A percentile compares a stretch with the other conserved stretches of the same genome.
These are phyloP conservation scores for Microtus richardsoni DNA, from an alignment of 2,113 vertebrate species.

Conservation along the genomic window DNA sequence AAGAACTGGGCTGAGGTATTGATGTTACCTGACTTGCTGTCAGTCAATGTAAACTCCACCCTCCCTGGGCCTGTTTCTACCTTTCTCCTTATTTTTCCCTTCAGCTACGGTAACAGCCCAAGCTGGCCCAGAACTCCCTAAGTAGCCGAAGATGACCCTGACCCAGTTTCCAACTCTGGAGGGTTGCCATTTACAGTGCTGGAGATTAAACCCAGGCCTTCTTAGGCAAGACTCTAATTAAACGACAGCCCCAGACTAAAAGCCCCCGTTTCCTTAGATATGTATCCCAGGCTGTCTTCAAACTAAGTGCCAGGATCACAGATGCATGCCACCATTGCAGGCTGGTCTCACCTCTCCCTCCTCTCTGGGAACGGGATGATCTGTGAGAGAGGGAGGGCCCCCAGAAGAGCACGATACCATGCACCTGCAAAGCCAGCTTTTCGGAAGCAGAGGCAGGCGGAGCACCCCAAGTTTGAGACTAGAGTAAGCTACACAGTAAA, in stretches of 20 bases:
- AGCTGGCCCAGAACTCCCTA: not conserved
- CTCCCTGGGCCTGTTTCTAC: not conserved
- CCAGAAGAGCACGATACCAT: no score
- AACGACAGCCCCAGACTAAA: not conserved
- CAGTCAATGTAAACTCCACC: not conserved
- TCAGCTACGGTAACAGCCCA: not conserved
- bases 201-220: not conserved
- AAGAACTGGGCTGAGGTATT: not conserved
- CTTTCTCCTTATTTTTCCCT: not conserved
- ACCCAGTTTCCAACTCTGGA: not conserved
- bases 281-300: not conserved
- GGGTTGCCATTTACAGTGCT: not conserved
- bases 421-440: not conserved
- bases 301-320: not conserved
- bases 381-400: not conserved
- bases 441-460: not conserved
- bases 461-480: not conserved
- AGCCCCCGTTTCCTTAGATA: not conserved
- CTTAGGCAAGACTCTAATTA: no score
- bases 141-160: not conserved
- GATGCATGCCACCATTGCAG: not conserved
- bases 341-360: not conserved
- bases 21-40: not conserved
- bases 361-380: not conserved
- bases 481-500: not conserved